phyloP scores from a whole-genome alignment of 2,113 vertebrate genomes.

The Leptocoma aspasia region DNA sequence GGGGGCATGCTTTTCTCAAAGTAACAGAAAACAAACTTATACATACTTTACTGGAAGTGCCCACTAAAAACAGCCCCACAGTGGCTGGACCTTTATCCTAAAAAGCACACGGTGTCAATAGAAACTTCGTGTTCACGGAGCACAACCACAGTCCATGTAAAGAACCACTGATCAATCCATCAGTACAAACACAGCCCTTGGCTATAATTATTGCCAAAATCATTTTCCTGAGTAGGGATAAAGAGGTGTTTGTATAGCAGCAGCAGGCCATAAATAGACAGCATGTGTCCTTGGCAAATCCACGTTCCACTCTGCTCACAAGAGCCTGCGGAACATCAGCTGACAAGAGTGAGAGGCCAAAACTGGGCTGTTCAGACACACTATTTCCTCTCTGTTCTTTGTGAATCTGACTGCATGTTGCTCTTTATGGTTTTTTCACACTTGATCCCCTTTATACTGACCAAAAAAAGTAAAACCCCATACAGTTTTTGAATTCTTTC shows the following conservation, averaged over 20 bases:
- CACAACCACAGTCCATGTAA: neutral
- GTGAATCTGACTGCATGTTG: neutral
- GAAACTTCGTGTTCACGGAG: neutral
- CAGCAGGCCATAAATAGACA: constrained; percentile 17
- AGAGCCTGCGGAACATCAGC: neutral
- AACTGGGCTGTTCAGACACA: neutral
- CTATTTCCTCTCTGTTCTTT: neutral
- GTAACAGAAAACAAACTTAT: neutral
- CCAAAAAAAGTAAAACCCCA: neutral
- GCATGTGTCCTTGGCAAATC: neutral
- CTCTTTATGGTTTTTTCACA: neutral
- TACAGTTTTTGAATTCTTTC: neutral
- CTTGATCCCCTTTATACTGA: neutral
- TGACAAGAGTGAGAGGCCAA: neutral
- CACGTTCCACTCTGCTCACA: neutral
- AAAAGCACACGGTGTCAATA: neutral
- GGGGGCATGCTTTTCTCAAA: neutral
- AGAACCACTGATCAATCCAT: constrained; percentile 9
- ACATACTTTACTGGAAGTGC: neutral
- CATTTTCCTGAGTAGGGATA: neutral
- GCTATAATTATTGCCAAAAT: constrained; percentile 19
- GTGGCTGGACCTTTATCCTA: neutral
- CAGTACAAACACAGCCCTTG: constrained; percentile 13
- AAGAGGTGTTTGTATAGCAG: constrained; percentile 12
- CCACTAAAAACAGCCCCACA: neutral